Conservation (phyloP, 2,797 vertebrate genomes). For the Neopelma chrysocephalum region DNA sequence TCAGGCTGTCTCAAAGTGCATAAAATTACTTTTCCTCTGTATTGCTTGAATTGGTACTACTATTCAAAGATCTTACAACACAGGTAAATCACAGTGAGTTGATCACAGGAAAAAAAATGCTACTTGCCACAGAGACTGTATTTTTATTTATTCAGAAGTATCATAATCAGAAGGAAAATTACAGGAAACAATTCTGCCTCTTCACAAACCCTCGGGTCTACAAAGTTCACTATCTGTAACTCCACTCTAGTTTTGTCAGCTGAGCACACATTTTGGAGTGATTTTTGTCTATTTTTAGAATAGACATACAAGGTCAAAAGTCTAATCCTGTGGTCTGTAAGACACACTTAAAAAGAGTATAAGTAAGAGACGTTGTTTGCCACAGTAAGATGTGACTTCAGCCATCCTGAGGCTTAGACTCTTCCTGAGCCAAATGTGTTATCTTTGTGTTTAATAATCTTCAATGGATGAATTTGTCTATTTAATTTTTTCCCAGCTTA, state of each 20-base stretch:
- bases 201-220: neutral
- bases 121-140: neutral
- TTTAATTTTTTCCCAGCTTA: neutral
- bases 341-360: neutral
- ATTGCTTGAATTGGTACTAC: neutral
- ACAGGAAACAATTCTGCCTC: neutral
- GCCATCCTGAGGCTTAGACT: neutral
- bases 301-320: neutral
- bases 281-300: neutral
- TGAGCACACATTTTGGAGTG: neutral
- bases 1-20: neutral
- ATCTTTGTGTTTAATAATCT: neutral
- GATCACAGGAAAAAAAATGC: neutral
- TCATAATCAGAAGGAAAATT: neutral
- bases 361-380: neutral
- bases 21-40: neutral
- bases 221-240: neutral
- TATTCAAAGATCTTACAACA: neutral
- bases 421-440: neutral
- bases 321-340: neutral
- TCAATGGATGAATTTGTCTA: neutral
- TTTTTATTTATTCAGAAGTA: neutral
- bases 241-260: neutral
- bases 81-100: neutral
- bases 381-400: neutral